Percentiles rank a stretch among this genome's conserved stretches.
Conservation (phyloP, 1,140 invertebrate genomes). For the Zaprionus inermis region DNA sequence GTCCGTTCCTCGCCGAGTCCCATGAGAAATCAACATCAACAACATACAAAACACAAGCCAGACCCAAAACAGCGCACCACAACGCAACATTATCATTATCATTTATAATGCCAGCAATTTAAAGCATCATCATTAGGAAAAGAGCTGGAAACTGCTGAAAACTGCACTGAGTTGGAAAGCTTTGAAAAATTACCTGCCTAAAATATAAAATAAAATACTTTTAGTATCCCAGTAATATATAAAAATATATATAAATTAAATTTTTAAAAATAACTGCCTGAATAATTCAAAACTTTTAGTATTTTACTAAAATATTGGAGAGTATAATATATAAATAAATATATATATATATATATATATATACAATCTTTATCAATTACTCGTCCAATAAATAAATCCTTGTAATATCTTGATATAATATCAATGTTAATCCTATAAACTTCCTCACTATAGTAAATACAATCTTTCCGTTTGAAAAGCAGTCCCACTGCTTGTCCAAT, state of each 20-base stretch:
- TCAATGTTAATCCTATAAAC: too few relatives aligned
- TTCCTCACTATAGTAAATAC: too few relatives aligned
- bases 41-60: constrained; percentile 4
- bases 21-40: constrained; percentile 31
- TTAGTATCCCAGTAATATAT: too few relatives aligned
- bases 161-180: not conserved
- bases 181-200: not conserved
- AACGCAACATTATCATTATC: constrained; percentile 24
- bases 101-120: constrained; percentile 19
- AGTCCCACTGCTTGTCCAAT: not conserved
- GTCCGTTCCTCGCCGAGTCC: constrained; percentile 1
- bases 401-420: too few relatives aligned
- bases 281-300: too few relatives aligned
- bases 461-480: not conserved
- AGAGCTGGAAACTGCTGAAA: constrained; percentile 9
- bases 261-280: too few relatives aligned
- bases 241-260: too few relatives aligned
- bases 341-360: too few relatives aligned
- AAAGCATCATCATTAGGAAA: constrained; percentile 14
- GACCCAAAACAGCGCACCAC: constrained; percentile 5
- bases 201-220: not conserved
- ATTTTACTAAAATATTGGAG: too few relatives aligned
- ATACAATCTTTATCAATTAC: too few relatives aligned
- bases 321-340: too few relatives aligned
- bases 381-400: too few relatives aligned